Evolutionary conservation across 2,113 vertebrate species (phyloP), one percentile per base, ranked within the genome.

Genomic region (Eolophus roseicapilla): DNA sequence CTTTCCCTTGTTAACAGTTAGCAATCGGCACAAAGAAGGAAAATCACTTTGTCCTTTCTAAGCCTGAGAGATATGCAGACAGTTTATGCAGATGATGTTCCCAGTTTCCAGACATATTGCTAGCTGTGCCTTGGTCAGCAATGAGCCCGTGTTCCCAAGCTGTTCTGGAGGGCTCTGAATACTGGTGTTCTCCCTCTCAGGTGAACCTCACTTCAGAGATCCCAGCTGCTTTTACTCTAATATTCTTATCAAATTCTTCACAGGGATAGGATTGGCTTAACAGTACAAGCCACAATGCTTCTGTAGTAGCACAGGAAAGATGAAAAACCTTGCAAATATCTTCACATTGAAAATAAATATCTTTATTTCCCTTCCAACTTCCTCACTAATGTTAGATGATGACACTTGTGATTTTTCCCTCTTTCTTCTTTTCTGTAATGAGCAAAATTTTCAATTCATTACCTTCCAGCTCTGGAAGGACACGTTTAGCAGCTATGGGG

Each of bases 371-470:
- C 37, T 92, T 91, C 74, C 52, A 75, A 88, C 84, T 82, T 77
- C 20, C 86, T 96, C 35, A 46, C 18, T 91, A 62, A 73, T 76
- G 29, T 86, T 86, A 78, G 27, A 70, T 62, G 31, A 41, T 94
- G 81, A 76, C 37, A 84, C 28, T 52, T 77, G 24, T 0, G 4
- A 49, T 86, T 86, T 85, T 78, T 53, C 23, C 52, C 16, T 79
- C 65, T 90, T 93, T 82, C 62, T 68, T 86, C 27, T 64, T 39
- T 88, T 89, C 78, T 65, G 35, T 87, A 86, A 68, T 64, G 76
- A 94, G 78, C 2, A 41, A 85, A 10, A 43, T 87, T 83, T 96
- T 69, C 60, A 93, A 95, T 86, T 92, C 69, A 77, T 92, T 92
- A 63, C 82, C 69, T 96, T 86, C 76, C 49, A 83, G 5, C 64